A percentile compares a stretch with the other conserved stretches of the same genome.
phyloP scores from a whole-genome alignment of 2,797 vertebrate genomes.

The Hydrocynus forskahlii region DNA sequence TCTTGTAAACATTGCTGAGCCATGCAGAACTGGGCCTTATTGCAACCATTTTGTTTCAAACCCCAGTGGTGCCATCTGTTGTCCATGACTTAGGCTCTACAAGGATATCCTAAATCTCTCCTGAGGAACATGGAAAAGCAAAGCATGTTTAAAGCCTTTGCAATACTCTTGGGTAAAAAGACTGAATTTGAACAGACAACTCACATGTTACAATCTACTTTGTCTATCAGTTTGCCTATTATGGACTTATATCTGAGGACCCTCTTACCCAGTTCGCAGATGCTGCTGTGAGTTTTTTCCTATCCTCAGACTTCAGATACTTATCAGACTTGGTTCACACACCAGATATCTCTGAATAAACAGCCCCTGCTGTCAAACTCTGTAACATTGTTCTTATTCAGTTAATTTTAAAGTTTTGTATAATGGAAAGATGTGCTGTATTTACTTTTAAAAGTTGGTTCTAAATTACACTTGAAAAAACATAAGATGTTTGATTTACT shows the following conservation, averaged over 20 bases:
- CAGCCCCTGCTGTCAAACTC: not conserved
- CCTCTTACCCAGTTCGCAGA: constrained; percentile 14
- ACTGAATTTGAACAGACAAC: not conserved
- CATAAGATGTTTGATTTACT: no score
- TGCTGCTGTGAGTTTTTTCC: not conserved
- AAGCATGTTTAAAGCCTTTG: not conserved
- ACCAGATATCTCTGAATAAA: constrained; percentile 21
- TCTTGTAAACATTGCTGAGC: constrained; percentile 12
- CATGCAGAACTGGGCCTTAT: not conserved
- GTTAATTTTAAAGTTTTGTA: not conserved
- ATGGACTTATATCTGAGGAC: not conserved
- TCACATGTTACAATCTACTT: not conserved
- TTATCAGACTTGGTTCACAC: constrained; percentile 19
- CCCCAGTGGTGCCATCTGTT: constrained; percentile 6
- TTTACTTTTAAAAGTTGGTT: not conserved
- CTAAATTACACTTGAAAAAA: not conserved
- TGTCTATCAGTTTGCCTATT: constrained; percentile 8
- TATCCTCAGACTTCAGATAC: not conserved
- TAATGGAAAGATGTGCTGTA: not conserved
- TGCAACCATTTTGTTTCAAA: constrained; percentile 12
- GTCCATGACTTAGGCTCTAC: not conserved
- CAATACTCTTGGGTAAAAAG: not conserved
- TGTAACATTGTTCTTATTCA: not conserved
- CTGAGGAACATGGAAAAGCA: not conserved
- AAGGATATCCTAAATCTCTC: constrained; percentile 9